Evolutionary conservation across 2,888 invertebrate species (phyloP).

Genomic region (Geotrupes spiniger): DNA sequence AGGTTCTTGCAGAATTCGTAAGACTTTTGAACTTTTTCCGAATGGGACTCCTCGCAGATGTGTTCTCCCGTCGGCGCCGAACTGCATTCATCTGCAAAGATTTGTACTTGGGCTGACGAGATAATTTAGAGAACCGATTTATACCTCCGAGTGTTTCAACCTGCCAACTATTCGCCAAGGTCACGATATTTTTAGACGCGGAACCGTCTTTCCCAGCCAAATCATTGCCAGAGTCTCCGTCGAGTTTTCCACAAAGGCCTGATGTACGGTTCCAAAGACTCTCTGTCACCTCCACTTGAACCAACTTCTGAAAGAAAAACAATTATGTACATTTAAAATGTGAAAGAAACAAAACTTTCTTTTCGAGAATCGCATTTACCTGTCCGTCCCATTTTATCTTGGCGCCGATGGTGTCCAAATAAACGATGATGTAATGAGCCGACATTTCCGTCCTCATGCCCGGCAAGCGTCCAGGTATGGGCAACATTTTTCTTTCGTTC

Average conservation of each 20-base stretch:
- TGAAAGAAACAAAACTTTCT: neutral
- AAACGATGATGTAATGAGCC: conserved; percentile 66
- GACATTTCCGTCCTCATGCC: conserved; percentile 72
- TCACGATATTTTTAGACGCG: conserved; percentile 48
- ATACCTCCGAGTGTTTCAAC: conserved; percentile 47
- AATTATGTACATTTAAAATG: neutral
- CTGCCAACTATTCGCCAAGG: conserved; percentile 61
- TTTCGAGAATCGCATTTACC: conserved; percentile 44
- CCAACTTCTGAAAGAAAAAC: conserved; percentile 54
- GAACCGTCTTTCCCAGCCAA: conserved; percentile 61
- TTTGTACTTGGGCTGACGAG: neutral
- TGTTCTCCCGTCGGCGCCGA: conserved; percentile 54
- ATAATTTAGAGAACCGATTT: neutral
- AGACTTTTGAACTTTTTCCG: conserved; percentile 50
- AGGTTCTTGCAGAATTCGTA: conserved; percentile 61
- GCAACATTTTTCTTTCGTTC: conserved; percentile 47
- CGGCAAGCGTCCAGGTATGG: conserved; percentile 70
- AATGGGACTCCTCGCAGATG: conserved; percentile 49
- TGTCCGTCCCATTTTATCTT: conserved; percentile 76
- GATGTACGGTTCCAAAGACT: conserved; percentile 74
- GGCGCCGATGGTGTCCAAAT: conserved; percentile 65
- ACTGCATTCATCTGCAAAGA: conserved; percentile 56
- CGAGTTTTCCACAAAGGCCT: conserved; percentile 78
- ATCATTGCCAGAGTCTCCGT: conserved; percentile 70
- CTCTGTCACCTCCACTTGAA: conserved; percentile 66